A percentile compares a stretch with the other conserved stretches of the same genome.
Evolutionary conservation across 2,888 invertebrate genomes (phyloP).

Genomic region (Frankliniella fusca): DNA sequence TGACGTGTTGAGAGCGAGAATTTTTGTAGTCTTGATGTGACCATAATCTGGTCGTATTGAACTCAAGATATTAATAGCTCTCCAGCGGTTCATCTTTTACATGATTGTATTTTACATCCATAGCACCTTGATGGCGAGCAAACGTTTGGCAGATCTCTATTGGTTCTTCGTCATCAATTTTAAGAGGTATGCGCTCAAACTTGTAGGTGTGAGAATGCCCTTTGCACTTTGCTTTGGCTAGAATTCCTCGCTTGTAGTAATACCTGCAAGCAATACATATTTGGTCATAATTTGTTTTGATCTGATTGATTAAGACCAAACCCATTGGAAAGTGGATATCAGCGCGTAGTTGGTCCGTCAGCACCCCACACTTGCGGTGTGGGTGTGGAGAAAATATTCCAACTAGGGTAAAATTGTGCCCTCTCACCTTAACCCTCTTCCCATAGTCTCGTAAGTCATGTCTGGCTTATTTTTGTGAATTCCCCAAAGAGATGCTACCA

Average conservation of each 20-base stretch:
- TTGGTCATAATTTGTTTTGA: neutral
- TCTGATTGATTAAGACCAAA: too few relatives aligned
- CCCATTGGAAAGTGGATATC: too few relatives aligned
- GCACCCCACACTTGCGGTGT: too few relatives aligned
- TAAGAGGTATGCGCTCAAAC: neutral
- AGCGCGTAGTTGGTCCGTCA: too few relatives aligned
- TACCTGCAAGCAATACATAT: constrained; percentile 55
- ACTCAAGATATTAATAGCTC: neutral
- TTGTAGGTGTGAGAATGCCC: constrained; percentile 49
- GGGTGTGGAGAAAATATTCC: neutral
- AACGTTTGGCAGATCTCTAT: neutral
- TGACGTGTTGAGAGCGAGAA: too few relatives aligned
- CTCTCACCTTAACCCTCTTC: constrained; percentile 79
- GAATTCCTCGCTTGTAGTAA: constrained; percentile 97
- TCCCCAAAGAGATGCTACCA: constrained; percentile 97
- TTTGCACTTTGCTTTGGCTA: constrained; percentile 99
- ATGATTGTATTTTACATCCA: neutral
- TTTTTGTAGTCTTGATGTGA: too few relatives aligned
- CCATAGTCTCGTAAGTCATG: constrained; percentile 99
- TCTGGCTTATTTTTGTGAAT: constrained; percentile 99
- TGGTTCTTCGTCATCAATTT: neutral
- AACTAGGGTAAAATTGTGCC: neutral
- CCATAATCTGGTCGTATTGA: too few relatives aligned
- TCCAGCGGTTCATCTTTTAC: neutral
- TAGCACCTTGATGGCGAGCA: neutral